These are phyloP conservation scores for Drosophila suboccidentalis DNA, from an alignment of 2,888 invertebrate species.

Conservation along the genomic window DNA sequence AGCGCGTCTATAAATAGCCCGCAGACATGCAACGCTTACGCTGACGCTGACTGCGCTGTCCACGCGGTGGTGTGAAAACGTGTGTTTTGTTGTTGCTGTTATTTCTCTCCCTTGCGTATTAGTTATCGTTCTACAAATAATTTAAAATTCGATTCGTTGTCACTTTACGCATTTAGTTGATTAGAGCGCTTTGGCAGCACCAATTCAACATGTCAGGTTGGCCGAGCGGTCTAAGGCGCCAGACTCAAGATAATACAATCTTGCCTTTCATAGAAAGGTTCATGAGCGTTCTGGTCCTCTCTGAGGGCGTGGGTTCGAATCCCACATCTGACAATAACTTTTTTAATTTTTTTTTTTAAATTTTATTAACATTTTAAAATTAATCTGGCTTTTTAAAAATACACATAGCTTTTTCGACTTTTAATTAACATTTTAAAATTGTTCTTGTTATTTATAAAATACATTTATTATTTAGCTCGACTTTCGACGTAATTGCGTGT, in stretches of 20 bases:
- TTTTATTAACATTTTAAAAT: constrained; percentile 8
- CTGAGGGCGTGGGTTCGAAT: constrained; percentile 85
- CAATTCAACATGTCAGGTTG: constrained; percentile 76
- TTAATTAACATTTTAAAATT: constrained; percentile 9
- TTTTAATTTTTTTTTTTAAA: constrained; percentile 24
- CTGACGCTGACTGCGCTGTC: constrained; percentile 2
- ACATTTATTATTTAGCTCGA: constrained; percentile 4
- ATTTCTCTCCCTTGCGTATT: constrained; percentile 9
- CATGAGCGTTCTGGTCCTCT: constrained; percentile 84
- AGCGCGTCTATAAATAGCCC: constrained; percentile 64
- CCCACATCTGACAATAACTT: constrained; percentile 83
- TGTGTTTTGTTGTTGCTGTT: constrained; percentile 52
- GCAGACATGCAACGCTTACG: constrained; percentile 61
- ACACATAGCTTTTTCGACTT: neutral
- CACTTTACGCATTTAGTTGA: neutral
- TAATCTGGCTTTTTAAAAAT: neutral
- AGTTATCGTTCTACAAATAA: constrained; percentile 25
- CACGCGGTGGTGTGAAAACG: constrained; percentile 61
- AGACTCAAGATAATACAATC: constrained; percentile 74
- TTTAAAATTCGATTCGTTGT: neutral
- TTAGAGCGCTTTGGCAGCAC: constrained; percentile 14
- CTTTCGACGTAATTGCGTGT: constrained; percentile 36
- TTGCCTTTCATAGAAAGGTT: constrained; percentile 68
- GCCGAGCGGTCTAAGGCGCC: constrained; percentile 85
- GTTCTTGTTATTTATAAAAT: neutral